Percentiles rank a stretch among this genome's conserved stretches.
These are phyloP conservation scores for Andrena chrysosceles DNA, from an alignment of 2,888 invertebrate genomes.

Conservation along the genomic window DNA sequence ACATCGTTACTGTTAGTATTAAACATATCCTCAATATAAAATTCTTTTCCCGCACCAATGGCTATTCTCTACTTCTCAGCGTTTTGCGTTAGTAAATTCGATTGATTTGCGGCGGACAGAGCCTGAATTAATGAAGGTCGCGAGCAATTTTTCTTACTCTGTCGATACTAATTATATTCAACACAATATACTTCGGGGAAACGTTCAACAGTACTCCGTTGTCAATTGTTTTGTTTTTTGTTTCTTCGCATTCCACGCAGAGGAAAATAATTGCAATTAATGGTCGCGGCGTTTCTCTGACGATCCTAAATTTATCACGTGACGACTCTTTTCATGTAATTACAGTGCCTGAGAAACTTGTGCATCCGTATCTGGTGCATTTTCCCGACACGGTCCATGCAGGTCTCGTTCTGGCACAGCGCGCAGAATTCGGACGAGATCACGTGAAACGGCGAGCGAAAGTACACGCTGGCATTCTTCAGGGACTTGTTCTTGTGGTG, in stretches of 20 bases:
- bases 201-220: neutral
- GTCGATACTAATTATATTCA: conserved; percentile 30
- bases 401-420: conserved; percentile 88
- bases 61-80: conserved; percentile 13
- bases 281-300: neutral
- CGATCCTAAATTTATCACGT: conserved; percentile 64
- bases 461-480: conserved; percentile 87
- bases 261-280: conserved; percentile 8
- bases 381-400: conserved; percentile 88
- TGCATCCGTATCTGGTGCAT: conserved; percentile 88
- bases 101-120: neutral
- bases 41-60: conserved; percentile 36
- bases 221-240: neutral
- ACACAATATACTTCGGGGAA: conserved; percentile 13
- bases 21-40: conserved; percentile 27
- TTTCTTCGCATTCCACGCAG: neutral
- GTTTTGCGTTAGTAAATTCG: conserved; percentile 21
- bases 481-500: conserved; percentile 89
- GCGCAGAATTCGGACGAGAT: conserved; percentile 90
- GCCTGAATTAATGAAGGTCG: conserved; percentile 11
- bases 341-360: conserved; percentile 78
- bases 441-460: conserved; percentile 90
- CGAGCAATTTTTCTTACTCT: neutral
- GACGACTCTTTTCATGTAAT: conserved; percentile 81
- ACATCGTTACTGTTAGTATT: conserved; percentile 27